Conservation (phyloP, 2,113 vertebrate genomes). For the Ammodytes marinus region DNA sequence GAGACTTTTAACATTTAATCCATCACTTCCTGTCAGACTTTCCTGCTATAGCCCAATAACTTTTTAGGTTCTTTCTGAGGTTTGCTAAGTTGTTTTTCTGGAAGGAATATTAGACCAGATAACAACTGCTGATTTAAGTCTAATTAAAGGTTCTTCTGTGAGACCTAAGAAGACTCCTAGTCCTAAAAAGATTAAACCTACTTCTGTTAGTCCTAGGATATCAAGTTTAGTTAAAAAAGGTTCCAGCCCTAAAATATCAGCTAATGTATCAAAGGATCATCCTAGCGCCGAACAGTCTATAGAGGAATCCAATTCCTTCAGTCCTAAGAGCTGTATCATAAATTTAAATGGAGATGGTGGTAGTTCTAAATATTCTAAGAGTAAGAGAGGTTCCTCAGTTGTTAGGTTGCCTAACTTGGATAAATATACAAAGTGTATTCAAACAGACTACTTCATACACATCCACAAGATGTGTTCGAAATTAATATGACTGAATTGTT, state of each 20-base stretch:
- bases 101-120: no score
- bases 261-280: background rate
- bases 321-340: background rate
- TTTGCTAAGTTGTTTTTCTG: no score
- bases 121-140: no score
- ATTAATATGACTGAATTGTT: no score
- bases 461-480: no score
- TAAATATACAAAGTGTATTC: background rate
- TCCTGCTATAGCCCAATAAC: no score
- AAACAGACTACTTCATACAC: no score
- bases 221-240: background rate
- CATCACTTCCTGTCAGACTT: no score
- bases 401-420: background rate
- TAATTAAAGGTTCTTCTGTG: background rate
- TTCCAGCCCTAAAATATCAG: background rate
- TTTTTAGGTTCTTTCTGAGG: no score
- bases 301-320: background rate
- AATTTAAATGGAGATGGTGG: background rate
- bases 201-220: background rate
- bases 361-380: background rate
- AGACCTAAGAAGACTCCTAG: slow-evolving; percentile 3
- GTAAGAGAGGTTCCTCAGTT: background rate
- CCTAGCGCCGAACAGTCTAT: no score
- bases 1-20: no score
- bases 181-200: slow-evolving; percentile 1